A percentile compares a stretch with the other conserved stretches of the same genome.
Conservation (phyloP, 2,113 vertebrate species). For the Tachuris rubrigastra region DNA sequence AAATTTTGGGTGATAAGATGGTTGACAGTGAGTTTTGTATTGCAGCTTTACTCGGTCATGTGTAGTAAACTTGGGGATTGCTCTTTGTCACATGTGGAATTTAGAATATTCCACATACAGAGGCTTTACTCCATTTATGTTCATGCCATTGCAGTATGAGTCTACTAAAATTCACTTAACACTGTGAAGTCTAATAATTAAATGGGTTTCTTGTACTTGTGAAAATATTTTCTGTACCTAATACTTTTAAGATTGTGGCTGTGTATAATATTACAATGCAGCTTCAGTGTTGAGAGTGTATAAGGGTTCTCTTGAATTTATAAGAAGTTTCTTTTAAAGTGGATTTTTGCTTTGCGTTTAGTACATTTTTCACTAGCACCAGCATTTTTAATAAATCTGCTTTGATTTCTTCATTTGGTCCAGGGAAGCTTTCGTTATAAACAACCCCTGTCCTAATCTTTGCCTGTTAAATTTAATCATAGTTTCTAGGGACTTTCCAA, state of each 20-base stretch:
- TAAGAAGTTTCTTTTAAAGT: not conserved
- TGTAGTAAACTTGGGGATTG: not conserved
- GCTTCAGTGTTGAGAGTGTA: not conserved
- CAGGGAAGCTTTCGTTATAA: not conserved
- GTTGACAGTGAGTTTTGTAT: not conserved
- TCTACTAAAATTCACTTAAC: not conserved
- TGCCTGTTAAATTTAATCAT: not conserved
- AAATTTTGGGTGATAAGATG: not conserved
- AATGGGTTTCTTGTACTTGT: not conserved
- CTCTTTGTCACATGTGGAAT: not conserved
- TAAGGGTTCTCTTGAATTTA: not conserved
- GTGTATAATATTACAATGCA: not conserved
- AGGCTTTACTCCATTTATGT: not conserved
- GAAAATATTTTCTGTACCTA: not conserved
- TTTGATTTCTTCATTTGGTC: conserved; percentile 10
- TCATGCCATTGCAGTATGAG: not conserved
- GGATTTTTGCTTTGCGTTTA: not conserved
- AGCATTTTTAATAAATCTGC: not conserved
- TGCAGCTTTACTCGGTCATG: not conserved
- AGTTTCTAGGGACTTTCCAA: not conserved
- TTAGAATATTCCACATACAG: not conserved
- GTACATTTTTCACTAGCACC: not conserved
- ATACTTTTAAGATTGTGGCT: not conserved
- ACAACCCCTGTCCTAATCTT: not conserved
- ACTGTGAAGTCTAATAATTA: not conserved